These are phyloP conservation scores for Parapristionchus giblindavisi DNA, from an alignment of 2,888 invertebrate genomes.

Conservation along the genomic window DNA sequence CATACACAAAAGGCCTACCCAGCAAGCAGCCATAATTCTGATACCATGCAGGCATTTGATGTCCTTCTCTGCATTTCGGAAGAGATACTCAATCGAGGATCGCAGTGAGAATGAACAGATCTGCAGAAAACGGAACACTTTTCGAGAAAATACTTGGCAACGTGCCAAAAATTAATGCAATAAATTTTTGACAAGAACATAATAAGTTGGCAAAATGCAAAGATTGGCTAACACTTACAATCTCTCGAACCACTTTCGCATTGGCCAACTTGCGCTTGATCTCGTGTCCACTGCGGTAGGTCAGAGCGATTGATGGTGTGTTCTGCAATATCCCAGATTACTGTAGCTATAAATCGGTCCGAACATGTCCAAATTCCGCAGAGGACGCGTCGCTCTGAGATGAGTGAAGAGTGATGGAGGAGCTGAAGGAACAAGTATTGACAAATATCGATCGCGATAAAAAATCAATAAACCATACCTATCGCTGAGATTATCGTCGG, in stretches of 20 bases:
- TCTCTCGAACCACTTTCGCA: background rate
- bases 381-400: background rate
- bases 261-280: slow-evolving; percentile 14
- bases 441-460: too few species aligned
- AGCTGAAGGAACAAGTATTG: slow-evolving; percentile 9
- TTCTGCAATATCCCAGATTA: slow-evolving; percentile 1
- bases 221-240: slow-evolving; percentile 1
- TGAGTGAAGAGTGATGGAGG: background rate
- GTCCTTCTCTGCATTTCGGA: slow-evolving; percentile 49
- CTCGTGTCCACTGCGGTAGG: slow-evolving; percentile 43
- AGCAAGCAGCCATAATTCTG: slow-evolving; percentile 21
- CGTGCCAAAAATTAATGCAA: background rate
- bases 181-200: too few species aligned
- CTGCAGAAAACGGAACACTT: background rate
- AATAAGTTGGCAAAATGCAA: slow-evolving; percentile 7
- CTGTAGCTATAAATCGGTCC: background rate
- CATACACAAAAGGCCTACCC: slow-evolving; percentile 26
- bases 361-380: background rate
- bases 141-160: background rate
- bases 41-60: slow-evolving; percentile 32
- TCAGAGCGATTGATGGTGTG: slow-evolving; percentile 53
- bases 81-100: slow-evolving; percentile 43
- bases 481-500: too few species aligned
- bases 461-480: too few species aligned
- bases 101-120: slow-evolving; percentile 49